Evolutionary conservation across 2,888 invertebrate species (phyloP), one percentile per base, ranked within the genome.

Genomic region (Perithous albicinctus): DNA sequence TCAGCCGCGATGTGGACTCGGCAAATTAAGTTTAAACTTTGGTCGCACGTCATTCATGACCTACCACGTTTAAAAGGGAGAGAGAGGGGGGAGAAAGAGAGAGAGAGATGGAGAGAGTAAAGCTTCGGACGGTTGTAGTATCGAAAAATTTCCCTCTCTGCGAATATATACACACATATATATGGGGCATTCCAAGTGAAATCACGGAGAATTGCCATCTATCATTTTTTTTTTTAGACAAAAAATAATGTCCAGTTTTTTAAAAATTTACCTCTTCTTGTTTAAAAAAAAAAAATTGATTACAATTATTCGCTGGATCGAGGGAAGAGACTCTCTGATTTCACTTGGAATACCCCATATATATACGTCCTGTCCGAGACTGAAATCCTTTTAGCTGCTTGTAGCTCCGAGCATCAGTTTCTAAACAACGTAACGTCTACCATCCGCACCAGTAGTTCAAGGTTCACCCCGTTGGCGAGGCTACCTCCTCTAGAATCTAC

Each of bases 1-100:
- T 38, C 35, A 32, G 32, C 51, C 51, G 38, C 69, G n/a, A 7
- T 29, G 15, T 10, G 41, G n/a, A 18, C 10, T 18, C 26, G 63
- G 54, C 26, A 74, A 74, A 74, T 63, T 63, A 51, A 12, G 73
- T 74, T 74, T 63, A 38, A 74, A 74, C 63, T 74, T 74, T n/a
- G 38, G 48, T 63, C 51, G 12, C 63, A 51, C 48, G 73, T 63
- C 63, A 63, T 63, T 54, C 38, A 18, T n/a, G 41, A 32, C 18
- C 46, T 54, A 8, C 20, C 32, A n/a, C n/a, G 29, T 1, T 18
- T 29, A 18, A 32, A 7, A 26, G 32, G 18, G 48, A 10, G 61
- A 1, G 18, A n/a, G n/a, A n/a, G n/a, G n/a, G n/a, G n/a, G n/a
- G n/a, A n/a, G n/a, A n/a, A n/a, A n/a, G n/a, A n/a, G 15, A 43